Base-by-base conservation (phyloP, 2,797 vertebrate genomes). In the Gallinago solitaria region DNA sequence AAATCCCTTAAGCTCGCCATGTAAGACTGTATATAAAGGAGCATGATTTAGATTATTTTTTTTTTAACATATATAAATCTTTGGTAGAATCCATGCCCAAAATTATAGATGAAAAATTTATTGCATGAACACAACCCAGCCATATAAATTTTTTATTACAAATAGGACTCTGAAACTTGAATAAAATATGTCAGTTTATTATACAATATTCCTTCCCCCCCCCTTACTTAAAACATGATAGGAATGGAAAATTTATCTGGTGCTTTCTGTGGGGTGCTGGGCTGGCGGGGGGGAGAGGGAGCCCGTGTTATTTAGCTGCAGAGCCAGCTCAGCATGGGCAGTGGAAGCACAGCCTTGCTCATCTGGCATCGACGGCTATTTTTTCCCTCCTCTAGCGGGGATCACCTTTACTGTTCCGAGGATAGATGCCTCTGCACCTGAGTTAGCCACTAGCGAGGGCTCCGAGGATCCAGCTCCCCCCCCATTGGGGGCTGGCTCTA, bases 61-160 rank as follows among this genome's bases (percentile, higher is more conserved):
- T 87, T 90, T 95, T 80, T 12, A 67, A 83, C 8, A 1, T 93
- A 59, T 90, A 94, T 96, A 97, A 96, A 97, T 96, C 95, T 95
- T 95, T 85, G 86, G 95, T 96, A 54, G 88, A 92, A 94, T 95
- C 90, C 88, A 61, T 95, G 90, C 94, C 93, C 93, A 85, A 97
- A 96, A 96, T 95, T 96, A 92, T 78, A 83, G 83, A 97, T 96
- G 96, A 96, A 96, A 96, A 96, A 95, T 95, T 93, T 97, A 96
- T 96, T 95, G 88, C 92, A 89, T 75, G 95, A 95, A 87, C 78
- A 83, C 94, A 94, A 89, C 95, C 88, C 88, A 83, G 86, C 45
- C 64, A 1, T 89, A 94, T 96, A 94, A 96, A 96, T 96, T 85
- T 96, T 97, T 97, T 95, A 96, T 96, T 94, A 91, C 93, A 95